A percentile compares a stretch with the other conserved stretches of the same genome.
Evolutionary conservation across 2,797 vertebrate species (phyloP).

Genomic region (Schizopygopsis pylzovi): DNA sequence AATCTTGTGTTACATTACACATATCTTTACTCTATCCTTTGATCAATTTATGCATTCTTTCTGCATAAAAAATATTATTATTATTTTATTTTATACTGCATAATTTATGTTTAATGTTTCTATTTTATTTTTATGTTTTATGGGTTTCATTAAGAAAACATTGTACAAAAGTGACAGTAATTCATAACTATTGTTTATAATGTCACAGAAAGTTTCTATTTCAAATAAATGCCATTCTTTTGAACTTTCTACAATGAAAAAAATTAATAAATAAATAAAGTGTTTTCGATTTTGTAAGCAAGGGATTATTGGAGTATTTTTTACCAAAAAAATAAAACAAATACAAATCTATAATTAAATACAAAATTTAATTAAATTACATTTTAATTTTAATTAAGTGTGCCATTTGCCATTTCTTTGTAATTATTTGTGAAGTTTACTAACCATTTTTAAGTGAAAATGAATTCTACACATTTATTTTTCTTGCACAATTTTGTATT

Average conservation of each 20-base stretch:
- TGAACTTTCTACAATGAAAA: neutral
- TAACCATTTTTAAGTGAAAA: neutral
- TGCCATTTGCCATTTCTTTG: too few species aligned
- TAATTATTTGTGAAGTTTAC: neutral
- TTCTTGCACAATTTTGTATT: neutral
- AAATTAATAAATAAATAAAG: too few species aligned
- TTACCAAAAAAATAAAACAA: too few species aligned
- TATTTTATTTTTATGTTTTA: neutral
- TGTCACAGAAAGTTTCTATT: neutral
- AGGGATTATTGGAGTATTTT: neutral
- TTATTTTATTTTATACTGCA: too few species aligned
- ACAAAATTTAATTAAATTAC: too few species aligned
- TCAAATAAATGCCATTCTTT: neutral
- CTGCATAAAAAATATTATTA: neutral
- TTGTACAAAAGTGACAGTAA: neutral
- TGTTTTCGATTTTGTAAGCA: neutral
- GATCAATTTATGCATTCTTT: neutral
- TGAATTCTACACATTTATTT: too few species aligned
- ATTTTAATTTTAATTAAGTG: too few species aligned
- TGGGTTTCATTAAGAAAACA: neutral
- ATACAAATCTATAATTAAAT: too few species aligned
- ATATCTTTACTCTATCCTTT: neutral
- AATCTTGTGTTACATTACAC: neutral
- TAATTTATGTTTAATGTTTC: too few species aligned
- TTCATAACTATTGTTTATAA: neutral